phyloP scores from a whole-genome alignment of 2,888 invertebrate species.

The Dusona sp. region DNA sequence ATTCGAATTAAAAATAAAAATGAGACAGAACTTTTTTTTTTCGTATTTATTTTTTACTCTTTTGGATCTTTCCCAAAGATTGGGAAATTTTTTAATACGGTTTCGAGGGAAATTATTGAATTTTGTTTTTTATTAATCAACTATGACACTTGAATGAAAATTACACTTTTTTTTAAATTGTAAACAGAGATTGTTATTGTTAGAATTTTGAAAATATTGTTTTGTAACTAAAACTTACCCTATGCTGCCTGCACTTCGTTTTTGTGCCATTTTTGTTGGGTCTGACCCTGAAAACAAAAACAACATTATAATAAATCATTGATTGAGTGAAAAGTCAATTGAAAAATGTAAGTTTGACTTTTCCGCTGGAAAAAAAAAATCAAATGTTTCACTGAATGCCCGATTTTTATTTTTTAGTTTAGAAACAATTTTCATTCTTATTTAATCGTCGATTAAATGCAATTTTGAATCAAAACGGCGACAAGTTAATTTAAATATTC shows the following conservation, averaged over 20 bases:
- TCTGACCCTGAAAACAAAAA: conserved; percentile 88
- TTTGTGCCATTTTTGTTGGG: conserved; percentile 92
- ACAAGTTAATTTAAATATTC: background rate
- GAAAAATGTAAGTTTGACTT: background rate
- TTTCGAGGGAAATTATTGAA: background rate
- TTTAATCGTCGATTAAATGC: background rate
- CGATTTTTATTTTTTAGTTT: background rate
- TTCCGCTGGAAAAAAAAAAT: background rate
- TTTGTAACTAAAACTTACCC: conserved; percentile 88
- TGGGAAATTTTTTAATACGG: background rate
- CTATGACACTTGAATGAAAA: too few relatives aligned
- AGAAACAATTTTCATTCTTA: background rate
- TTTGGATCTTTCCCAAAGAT: background rate
- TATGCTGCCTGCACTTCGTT: conserved; percentile 92
- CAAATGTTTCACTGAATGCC: background rate
- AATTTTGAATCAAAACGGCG: background rate
- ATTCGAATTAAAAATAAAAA: background rate
- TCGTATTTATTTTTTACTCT: background rate
- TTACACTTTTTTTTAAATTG: too few relatives aligned
- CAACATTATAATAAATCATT: background rate
- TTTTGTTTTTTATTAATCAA: background rate
- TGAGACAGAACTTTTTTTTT: background rate
- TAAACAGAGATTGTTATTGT: background rate
- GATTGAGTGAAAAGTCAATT: background rate
- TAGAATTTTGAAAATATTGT: background rate